Percentiles rank a stretch among this genome's conserved stretches.
phyloP scores from a whole-genome alignment of 1,140 invertebrate genomes.

The Eubasilissa regina region DNA sequence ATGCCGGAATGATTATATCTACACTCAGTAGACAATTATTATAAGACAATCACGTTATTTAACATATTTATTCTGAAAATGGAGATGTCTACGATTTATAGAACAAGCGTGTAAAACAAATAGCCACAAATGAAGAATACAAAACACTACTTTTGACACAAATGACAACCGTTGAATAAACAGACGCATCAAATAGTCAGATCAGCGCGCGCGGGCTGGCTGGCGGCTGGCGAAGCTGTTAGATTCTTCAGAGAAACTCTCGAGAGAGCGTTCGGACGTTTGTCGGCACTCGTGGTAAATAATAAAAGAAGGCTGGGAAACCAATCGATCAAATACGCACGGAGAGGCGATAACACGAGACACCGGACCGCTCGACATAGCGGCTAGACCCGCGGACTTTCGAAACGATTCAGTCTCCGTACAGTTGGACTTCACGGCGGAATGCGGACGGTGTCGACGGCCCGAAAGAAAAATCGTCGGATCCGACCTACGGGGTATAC shows the following conservation, averaged over 20 bases:
- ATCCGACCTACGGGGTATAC: neutral
- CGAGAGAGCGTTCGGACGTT: neutral
- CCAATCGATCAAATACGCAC: constrained; percentile 45
- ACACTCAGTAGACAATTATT: constrained; percentile 38
- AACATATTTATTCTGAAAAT: too few relatives aligned
- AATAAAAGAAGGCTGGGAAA: constrained; percentile 31
- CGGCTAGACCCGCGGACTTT: neutral
- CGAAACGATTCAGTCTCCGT: too few relatives aligned
- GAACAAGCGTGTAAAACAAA: too few relatives aligned
- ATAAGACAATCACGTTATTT: too few relatives aligned
- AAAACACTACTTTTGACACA: too few relatives aligned
- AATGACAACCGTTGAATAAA: too few relatives aligned
- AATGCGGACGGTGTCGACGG: constrained; percentile 31
- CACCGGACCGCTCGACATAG: neutral
- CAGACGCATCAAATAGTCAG: too few relatives aligned
- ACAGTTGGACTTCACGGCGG: neutral
- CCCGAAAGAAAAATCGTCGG: constrained; percentile 25
- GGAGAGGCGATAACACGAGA: neutral
- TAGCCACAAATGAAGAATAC: too few relatives aligned
- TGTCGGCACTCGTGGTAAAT: constrained; percentile 31
- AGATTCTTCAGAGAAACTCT: neutral
- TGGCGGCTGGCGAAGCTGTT: neutral
- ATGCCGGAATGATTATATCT: neutral
- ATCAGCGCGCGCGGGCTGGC: too few relatives aligned
- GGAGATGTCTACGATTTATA: too few relatives aligned